These are phyloP conservation scores for Mesorhabditis belari DNA, from an alignment of 2,888 invertebrate species.

Conservation along the genomic window DNA sequence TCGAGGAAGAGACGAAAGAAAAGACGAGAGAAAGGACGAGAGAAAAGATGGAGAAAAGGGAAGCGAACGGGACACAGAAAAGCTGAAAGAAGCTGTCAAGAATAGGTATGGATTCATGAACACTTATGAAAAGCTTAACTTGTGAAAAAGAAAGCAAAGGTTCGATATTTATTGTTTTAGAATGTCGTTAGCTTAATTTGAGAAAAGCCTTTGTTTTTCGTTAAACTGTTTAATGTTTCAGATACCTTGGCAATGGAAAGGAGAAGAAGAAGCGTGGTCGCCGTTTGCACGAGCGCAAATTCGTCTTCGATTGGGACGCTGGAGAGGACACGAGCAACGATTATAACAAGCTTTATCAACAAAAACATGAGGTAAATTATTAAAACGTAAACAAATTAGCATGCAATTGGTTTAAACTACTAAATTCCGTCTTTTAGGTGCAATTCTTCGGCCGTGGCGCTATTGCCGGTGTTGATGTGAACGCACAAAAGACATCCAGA, in stretches of 20 bases:
- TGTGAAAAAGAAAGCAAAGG: not conserved
- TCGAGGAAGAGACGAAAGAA: slow-evolving; percentile 1
- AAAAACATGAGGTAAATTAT: slow-evolving; percentile 70
- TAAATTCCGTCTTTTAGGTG: slow-evolving; percentile 56
- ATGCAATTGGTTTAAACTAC: slow-evolving; percentile 1
- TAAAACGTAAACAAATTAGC: slow-evolving; percentile 1
- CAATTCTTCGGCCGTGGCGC: slow-evolving; percentile 97
- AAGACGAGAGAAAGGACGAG: not conserved
- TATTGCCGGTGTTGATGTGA: slow-evolving; percentile 94
- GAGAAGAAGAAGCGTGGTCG: slow-evolving; percentile 67
- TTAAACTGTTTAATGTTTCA: not conserved
- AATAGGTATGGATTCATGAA: slow-evolving; percentile 40
- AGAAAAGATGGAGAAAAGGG: not conserved
- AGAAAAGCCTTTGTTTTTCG: not conserved
- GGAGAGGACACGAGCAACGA: slow-evolving; percentile 94
- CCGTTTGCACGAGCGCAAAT: slow-evolving; percentile 91
- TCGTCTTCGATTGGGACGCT: slow-evolving; percentile 99
- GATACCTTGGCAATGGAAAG: slow-evolving; percentile 45
- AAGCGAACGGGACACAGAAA: slow-evolving; percentile 17
- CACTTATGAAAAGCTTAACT: not conserved
- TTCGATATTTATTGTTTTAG: no score
- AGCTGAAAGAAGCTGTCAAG: slow-evolving; percentile 43
- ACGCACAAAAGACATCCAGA: slow-evolving; percentile 68
- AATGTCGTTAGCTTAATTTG: not conserved
- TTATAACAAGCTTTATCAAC: slow-evolving; percentile 92